Evolutionary conservation across 2,797 vertebrate species (phyloP), one percentile per base, ranked within the genome.

Genomic region (Micropoecilia bifurca): DNA sequence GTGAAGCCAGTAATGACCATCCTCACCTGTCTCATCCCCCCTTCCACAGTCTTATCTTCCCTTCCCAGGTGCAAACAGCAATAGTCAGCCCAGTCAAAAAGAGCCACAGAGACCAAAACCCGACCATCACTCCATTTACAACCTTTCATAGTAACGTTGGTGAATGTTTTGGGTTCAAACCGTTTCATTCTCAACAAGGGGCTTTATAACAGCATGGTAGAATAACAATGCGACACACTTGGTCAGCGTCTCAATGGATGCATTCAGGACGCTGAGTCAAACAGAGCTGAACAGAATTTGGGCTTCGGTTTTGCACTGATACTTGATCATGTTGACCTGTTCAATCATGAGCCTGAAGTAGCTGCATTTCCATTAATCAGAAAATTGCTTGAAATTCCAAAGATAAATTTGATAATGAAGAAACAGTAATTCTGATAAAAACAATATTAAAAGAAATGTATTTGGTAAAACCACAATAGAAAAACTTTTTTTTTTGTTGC

Each of bases 61-160:
- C 80, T 81, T 81, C 87, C 59, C 93, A 94, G 92, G 90, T 91
- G 88, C 77, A 89, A 55, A 77, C 28, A 77, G 53, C 63, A 47
- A 25, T 68, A 66, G 0, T 74, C 77, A 79, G 75, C 84, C 72
- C 81, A 73, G 85, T 89, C 85, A 79, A 92, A 80, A 87, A 86
- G 78, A 80, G 75, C 80, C 76, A 12, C 68, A 73, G 63, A 77
- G 83, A 90, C 89, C 80, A 88, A 89, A 88, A 83, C 81, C 71
- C 6, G 57, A 69, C 48, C 47, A n/a, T 22, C 28, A 53, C 59
- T 68, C 30, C 73, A 77, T 77, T 79, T 73, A 12, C 18, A 77
- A 73, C 72, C 75, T 72, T 83, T 81, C 75, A 74, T 28, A 55
- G 57, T 30, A 0, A 12, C 20, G 83, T 53, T 76, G 71, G 83